Base-by-base conservation (phyloP, 2,797 vertebrate genomes). In the Psittacula echo region DNA sequence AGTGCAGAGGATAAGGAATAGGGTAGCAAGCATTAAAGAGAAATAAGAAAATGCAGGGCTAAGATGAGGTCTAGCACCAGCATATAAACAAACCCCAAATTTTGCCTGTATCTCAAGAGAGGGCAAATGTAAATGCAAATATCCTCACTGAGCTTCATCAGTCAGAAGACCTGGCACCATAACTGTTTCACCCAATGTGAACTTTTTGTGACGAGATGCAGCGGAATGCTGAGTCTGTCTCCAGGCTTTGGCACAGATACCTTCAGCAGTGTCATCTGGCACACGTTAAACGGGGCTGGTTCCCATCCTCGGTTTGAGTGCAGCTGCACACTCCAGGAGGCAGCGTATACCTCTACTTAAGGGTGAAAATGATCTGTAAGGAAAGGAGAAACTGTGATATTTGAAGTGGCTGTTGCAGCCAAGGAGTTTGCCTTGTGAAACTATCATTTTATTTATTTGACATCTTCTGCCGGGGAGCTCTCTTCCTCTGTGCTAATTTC, bases 351-450 rank as follows among this genome's bases (percentile, higher is more conserved):
- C 53, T 65, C 32, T 71, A 41, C 42, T 74, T 53, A 85, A 48
- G 87, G 80, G 50, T 61, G 71, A 81, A 54, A 80, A 30, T 47
- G 51, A 37, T 81, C n/a, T 0, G 0, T 2, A 2, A 39, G 60
- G 85, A 75, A 53, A 68, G 68, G 56, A 81, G 67, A 48, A 75
- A 32, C 56, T 77, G 48, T 9, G 9, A 2, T 60, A 30, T 64
- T 78, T 86, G n/a, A 80, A 92, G 86, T 47, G 92, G 27, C 60
- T 89, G 24, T 87, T 54, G 75, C 8, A 10, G 88, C 41, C 45
- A 6, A 78, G 64, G 45, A 75, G 75, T 86, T 90, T 84, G 48
- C 53, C 81, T 82, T 68, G 64, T 50, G 81, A 85, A 92, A 86
- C 66, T 27, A 7, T 42, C 3, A 0, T 39, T 85, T 41, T 53